Base-by-base conservation (phyloP, 2,888 invertebrate species). In the Hanleya hanleyi region DNA sequence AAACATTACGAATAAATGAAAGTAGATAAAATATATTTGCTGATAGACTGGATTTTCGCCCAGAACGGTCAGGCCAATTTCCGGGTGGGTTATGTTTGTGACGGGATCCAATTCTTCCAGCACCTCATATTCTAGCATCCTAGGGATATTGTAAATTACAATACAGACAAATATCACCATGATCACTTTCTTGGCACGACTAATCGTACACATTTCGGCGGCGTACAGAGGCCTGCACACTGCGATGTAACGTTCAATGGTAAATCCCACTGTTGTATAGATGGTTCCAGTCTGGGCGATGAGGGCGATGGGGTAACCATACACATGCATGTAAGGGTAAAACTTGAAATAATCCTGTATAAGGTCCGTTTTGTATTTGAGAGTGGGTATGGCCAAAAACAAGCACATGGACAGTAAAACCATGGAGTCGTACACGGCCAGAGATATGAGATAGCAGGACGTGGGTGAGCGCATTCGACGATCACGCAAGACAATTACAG, bases 381-480 rank as follows among this genome's bases (percentile, higher is more conserved):
- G 68, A 5, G 84, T 83, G 0, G 88, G 89, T 26, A 89, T 73
- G 12, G 86, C 84, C 71, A 90, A 80, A 77, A 86, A 87, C 35
- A 89, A 71, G 15, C 88, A 79, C 77, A 91, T 87, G 4, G 90
- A 87, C 83, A 96, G 92, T 84, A 98, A 95, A 82, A 98, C 93
- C 79, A 96, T 93, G 15, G 96, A 96, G 92, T 99, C 99, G 91
- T 97, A 97, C 83, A 96, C 93, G 33, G 98, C 98, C 83, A 99
- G 93, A 5, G 97, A 97, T 80, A 97, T 96, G 75, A 99, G 93
- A 87, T 98, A 93, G 91, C 97, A 96, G 91, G 98, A 98, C 88
- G 98, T 96, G 88, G 97, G 97, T 74, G 97, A 97, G 86, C 96
- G 94, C 98, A 98, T 98, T 91, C 97, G 97, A 70, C 97, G 93